Evolutionary conservation across 2,113 vertebrate species (phyloP).

Genomic region (Triplophysa dalaica): DNA sequence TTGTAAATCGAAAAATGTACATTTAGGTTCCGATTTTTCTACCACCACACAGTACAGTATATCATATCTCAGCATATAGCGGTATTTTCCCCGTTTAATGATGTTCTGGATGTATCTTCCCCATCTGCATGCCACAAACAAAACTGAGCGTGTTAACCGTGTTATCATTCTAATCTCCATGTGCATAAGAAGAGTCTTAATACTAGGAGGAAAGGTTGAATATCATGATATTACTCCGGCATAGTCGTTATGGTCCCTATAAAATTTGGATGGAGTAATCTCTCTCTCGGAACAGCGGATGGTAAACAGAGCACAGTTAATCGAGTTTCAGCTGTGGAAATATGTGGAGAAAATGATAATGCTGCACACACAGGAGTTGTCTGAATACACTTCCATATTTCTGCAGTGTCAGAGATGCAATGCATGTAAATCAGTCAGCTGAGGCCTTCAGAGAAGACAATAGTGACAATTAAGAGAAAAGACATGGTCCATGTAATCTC

Average conservation of each 20-base stretch:
- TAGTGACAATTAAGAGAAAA: not conserved
- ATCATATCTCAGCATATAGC: too few species aligned
- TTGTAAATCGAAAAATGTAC: too few species aligned
- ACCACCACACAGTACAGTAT: too few species aligned
- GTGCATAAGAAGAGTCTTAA: constrained; percentile 33
- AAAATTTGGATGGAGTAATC: constrained; percentile 21
- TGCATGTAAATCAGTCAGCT: constrained; percentile 37
- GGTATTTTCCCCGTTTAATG: constrained; percentile 6
- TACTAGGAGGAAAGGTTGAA: constrained; percentile 44
- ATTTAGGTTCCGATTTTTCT: too few species aligned
- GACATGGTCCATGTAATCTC: not conserved
- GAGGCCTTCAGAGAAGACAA: constrained; percentile 14
- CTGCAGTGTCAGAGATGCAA: not conserved
- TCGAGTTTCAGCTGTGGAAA: constrained; percentile 41
- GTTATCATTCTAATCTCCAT: constrained; percentile 39
- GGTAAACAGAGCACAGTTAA: constrained; percentile 40
- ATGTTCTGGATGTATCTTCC: constrained; percentile 14
- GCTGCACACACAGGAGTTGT: constrained; percentile 10
- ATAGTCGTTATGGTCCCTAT: constrained; percentile 47
- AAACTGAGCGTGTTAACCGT: not conserved
- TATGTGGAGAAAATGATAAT: constrained; percentile 20
- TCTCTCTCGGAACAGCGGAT: constrained; percentile 26
- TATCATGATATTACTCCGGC: constrained; percentile 45
- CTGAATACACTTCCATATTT: constrained; percentile 35
- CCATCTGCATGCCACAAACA: constrained; percentile 2